Conservation (phyloP, 92 coral and sea anemone genomes). For the Phenganax stokvisi region DNA sequence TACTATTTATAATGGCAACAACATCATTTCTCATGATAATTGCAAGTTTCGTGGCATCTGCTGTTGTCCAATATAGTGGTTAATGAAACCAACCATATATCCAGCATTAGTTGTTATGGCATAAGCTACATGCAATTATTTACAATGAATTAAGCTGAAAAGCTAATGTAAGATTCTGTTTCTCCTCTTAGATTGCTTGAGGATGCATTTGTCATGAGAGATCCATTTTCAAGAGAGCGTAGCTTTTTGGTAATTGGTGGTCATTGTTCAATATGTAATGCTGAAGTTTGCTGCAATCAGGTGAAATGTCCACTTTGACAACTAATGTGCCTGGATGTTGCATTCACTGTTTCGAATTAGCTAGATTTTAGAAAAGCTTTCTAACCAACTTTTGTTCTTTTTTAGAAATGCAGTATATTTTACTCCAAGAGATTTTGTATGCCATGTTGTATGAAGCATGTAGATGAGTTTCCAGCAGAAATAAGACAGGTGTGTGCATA, state of each 20-base stretch:
- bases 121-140: no score
- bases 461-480: conserved; percentile 73
- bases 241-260: conserved; percentile 65
- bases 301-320: conserved; percentile 28
- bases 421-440: conserved; percentile 83
- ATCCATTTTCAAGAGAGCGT: conserved; percentile 69
- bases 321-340: background rate
- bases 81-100: no score
- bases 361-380: background rate
- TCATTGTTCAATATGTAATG: conserved; percentile 57
- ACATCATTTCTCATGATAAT: no score
- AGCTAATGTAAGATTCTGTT: background rate
- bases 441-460: conserved; percentile 59
- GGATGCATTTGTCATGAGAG: conserved; percentile 78
- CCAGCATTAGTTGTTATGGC: no score
- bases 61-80: no score
- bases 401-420: conserved; percentile 75
- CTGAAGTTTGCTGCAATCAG: conserved; percentile 67
- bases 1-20: no score
- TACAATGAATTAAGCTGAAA: background rate
- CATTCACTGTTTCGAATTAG: background rate
- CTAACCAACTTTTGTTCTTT: background rate
- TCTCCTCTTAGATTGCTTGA: conserved; percentile 56
- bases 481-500: conserved; percentile 52
- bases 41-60: no score